Evolutionary conservation across 2,113 vertebrate species (phyloP).

Genomic region (Excalfactoria chinensis): DNA sequence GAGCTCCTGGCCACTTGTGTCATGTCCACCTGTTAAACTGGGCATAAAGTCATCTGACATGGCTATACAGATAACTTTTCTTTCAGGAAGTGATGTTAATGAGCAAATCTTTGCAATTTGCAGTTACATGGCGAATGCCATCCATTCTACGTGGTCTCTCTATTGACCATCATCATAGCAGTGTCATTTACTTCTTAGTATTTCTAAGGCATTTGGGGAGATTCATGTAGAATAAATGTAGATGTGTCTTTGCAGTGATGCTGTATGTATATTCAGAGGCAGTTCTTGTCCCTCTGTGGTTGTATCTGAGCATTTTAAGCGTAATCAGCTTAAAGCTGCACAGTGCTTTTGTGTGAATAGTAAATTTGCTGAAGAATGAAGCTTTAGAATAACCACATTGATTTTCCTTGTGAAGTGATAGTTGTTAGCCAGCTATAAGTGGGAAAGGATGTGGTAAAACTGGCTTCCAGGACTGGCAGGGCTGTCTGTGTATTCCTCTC

Average conservation of each 20-base stretch:
- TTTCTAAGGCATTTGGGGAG: neutral
- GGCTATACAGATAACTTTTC: fast-evolving
- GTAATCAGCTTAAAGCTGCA: fast-evolving
- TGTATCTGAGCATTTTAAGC: neutral
- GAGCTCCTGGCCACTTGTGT: neutral
- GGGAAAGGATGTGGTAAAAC: neutral
- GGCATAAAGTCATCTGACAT: neutral
- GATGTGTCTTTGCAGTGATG: fast-evolving
- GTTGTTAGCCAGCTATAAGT: neutral
- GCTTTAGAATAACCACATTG: neutral
- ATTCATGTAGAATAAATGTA: neutral
- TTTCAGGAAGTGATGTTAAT: neutral
- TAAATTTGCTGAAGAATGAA: neutral
- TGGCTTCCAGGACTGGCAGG: neutral
- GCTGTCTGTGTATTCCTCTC: neutral
- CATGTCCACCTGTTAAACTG: neutral
- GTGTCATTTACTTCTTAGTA: neutral
- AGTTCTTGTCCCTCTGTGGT: neutral
- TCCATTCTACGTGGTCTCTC: neutral
- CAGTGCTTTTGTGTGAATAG: neutral
- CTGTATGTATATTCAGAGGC: neutral
- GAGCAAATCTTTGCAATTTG: neutral
- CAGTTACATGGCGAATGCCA: neutral
- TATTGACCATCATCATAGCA: fast-evolving
- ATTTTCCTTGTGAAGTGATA: neutral